Percentiles rank a stretch among this genome's conserved stretches.
Conservation (phyloP, 1,140 invertebrate species). For the Zaprionus davidi region DNA sequence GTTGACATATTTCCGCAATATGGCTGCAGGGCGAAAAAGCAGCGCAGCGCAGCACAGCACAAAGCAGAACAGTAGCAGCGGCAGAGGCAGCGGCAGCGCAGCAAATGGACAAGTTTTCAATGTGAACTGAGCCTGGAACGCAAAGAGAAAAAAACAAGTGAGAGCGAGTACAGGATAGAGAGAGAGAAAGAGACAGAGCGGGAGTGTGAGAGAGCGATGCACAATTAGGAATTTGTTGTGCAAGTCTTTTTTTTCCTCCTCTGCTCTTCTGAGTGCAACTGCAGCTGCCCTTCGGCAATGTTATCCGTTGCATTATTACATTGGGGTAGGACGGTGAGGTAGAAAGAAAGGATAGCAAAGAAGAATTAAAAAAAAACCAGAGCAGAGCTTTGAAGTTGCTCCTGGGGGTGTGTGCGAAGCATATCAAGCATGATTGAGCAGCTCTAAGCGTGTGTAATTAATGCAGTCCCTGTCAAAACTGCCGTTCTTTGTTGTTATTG, state of each 20-base stretch:
- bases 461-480: constrained; percentile 46
- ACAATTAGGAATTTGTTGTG: constrained; percentile 81
- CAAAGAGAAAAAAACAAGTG: constrained; percentile 5
- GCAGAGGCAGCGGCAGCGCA: constrained; percentile 21
- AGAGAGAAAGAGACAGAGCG: constrained; percentile 18
- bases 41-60: constrained; percentile 41
- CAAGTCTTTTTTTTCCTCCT: constrained; percentile 54
- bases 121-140: constrained; percentile 36
- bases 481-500: constrained; percentile 14
- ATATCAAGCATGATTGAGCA: constrained; percentile 44
- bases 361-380: constrained; percentile 4
- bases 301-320: constrained; percentile 64
- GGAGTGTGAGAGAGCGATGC: constrained; percentile 31
- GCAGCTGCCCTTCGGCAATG: constrained; percentile 56
- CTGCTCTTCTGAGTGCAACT: constrained; percentile 39
- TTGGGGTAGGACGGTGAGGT: constrained; percentile 66
- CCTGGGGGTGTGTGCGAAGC: neutral
- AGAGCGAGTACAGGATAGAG: constrained; percentile 22
- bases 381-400: constrained; percentile 49
- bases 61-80: constrained; percentile 29
- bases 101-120: constrained; percentile 70
- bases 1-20: constrained; percentile 80
- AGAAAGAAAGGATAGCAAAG: constrained; percentile 7
- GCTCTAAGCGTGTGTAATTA: constrained; percentile 38
- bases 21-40: constrained; percentile 58